Percentiles rank a stretch among this genome's conserved stretches.
Conservation (phyloP, 2,888 invertebrate genomes). For the Stenotaenia linearis region DNA sequence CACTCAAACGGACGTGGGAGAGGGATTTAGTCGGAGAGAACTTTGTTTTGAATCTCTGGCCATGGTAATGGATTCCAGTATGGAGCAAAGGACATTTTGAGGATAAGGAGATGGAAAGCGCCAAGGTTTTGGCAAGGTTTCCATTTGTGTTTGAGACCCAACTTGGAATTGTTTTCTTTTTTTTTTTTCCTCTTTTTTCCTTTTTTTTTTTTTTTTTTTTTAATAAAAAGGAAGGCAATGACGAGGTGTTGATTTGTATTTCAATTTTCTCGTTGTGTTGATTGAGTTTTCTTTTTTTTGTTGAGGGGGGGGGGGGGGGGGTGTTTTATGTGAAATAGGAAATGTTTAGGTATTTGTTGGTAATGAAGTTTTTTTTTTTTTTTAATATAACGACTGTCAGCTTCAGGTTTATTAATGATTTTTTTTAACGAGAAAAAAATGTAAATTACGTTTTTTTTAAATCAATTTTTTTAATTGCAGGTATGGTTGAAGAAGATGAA, state of each 20-base stretch:
- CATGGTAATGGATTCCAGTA: background rate
- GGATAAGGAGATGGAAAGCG: background rate
- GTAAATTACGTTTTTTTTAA: too few species aligned
- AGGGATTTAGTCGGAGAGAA: background rate
- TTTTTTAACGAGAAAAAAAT: too few species aligned
- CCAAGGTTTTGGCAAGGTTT: background rate
- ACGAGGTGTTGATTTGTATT: background rate
- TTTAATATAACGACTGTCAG: too few species aligned
- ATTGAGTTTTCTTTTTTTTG: background rate
- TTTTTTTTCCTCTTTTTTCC: background rate
- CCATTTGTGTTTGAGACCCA: background rate
- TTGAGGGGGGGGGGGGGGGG: too few species aligned
- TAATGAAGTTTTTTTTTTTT: too few species aligned
- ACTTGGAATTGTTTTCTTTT: background rate
- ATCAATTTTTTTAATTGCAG: too few species aligned
- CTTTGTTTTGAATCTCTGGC: background rate
- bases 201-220: background rate
- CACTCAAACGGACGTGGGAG: background rate
- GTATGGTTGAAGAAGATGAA: too few species aligned
- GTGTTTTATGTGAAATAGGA: too few species aligned
- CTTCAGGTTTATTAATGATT: too few species aligned
- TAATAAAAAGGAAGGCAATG: background rate
- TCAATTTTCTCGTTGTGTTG: background rate
- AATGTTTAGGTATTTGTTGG: too few species aligned
- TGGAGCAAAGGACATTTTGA: background rate